phyloP scores from a whole-genome alignment of 2,797 vertebrate species.

The Lepilemur septentrionalis region DNA sequence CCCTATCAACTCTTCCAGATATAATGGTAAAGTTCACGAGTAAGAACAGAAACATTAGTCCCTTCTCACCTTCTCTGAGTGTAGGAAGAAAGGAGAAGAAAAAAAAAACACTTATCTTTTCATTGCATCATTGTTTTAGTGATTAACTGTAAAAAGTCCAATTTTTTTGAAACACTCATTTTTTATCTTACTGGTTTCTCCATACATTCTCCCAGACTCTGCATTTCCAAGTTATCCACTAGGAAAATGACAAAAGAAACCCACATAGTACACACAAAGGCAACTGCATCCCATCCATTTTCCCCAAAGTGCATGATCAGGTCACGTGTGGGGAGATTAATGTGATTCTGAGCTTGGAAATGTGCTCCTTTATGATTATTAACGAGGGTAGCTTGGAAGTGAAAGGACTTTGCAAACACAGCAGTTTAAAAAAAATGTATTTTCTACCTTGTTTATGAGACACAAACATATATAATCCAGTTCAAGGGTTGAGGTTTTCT shows the following conservation, averaged over 20 bases:
- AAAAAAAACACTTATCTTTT: background rate
- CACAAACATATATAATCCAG: slow-evolving; percentile 69
- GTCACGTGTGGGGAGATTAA: slow-evolving; percentile 71
- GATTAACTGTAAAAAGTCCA: slow-evolving; percentile 39
- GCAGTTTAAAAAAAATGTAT: slow-evolving; percentile 74
- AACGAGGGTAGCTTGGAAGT: slow-evolving; percentile 61
- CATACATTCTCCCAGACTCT: background rate
- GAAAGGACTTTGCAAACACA: slow-evolving; percentile 61
- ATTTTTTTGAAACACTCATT: slow-evolving; percentile 26
- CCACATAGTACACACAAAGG: background rate
- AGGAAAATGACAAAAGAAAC: slow-evolving; percentile 20
- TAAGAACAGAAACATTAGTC: slow-evolving; percentile 44
- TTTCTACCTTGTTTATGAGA: slow-evolving; percentile 77
- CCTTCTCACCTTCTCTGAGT: slow-evolving; percentile 32
- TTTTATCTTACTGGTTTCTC: slow-evolving; percentile 12
- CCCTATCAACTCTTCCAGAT: slow-evolving; percentile 54
- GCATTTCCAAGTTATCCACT: slow-evolving; percentile 13
- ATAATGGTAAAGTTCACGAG: background rate
- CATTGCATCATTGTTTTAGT: background rate
- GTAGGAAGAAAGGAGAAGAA: background rate
- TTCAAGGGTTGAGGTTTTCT: slow-evolving; percentile 69
- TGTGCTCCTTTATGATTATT: slow-evolving; percentile 71
- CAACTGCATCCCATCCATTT: slow-evolving; percentile 44
- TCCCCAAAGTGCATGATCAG: slow-evolving; percentile 59
- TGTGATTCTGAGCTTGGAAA: slow-evolving; percentile 64